A percentile compares a stretch with the other conserved stretches of the same genome.
Conservation (phyloP, 53 echinoderm and acorn worm genomes). For the Hippasteria phrygiana region DNA sequence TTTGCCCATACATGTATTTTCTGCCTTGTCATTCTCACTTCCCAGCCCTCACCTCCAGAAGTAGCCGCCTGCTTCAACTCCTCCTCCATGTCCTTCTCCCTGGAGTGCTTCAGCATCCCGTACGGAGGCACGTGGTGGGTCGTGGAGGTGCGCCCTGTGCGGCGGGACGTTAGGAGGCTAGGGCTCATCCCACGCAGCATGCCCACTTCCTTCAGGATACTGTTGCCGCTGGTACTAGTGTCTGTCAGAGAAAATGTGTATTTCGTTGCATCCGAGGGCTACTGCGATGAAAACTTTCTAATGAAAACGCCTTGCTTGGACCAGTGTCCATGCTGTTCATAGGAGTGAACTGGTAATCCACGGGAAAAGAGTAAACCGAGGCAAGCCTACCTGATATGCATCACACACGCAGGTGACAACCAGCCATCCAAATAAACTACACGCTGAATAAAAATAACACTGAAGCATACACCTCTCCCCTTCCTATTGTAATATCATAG, state of each 20-base stretch:
- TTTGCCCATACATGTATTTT: too few relatives aligned
- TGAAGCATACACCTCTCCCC: too few relatives aligned
- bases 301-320: too few relatives aligned
- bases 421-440: too few relatives aligned
- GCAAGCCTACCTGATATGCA: too few relatives aligned
- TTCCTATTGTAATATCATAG: too few relatives aligned
- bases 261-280: background rate
- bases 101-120: constrained; percentile 82
- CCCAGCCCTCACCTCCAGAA: constrained; percentile 48
- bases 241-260: constrained; percentile 48
- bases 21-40: constrained; percentile 23
- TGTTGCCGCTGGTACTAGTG: constrained; percentile 45
- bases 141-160: constrained; percentile 66
- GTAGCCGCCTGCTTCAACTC: constrained; percentile 47
- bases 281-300: too few relatives aligned
- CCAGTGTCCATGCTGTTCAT: too few relatives aligned
- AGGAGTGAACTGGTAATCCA: too few relatives aligned
- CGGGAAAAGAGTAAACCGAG: too few relatives aligned
- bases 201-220: constrained; percentile 70
- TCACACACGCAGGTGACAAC: too few relatives aligned
- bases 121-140: constrained; percentile 94
- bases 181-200: constrained; percentile 58
- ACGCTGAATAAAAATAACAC: too few relatives aligned
- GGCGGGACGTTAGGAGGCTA: constrained; percentile 30
- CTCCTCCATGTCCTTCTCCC: constrained; percentile 88